Evolutionary conservation across 2,888 invertebrate species (phyloP), one percentile per base, ranked within the genome.

Genomic region (Chloroclystis v-ata): DNA sequence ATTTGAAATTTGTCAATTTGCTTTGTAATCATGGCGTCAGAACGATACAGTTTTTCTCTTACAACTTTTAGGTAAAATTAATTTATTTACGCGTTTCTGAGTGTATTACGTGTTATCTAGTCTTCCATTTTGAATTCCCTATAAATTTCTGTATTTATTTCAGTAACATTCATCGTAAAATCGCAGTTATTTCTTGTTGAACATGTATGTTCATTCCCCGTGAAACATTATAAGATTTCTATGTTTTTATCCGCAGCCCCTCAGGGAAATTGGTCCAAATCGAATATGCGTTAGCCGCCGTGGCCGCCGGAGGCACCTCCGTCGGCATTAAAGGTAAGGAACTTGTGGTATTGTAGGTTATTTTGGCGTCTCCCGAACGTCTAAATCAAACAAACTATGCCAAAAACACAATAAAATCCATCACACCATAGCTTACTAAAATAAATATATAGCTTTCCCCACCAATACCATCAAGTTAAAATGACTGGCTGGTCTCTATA

Each of bases 251-350:
- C 89, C 89, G 20, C 87, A 99, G 99, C 78, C 99, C 99, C 11
- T 99, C 99, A 14, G 99, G 99, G 59, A 99, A 99, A 89, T 89
- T 99, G 67, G 99, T 99, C 44, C 99, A 99, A 89, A 98, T 99
- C 65, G 99, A 99, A 89, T 99, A 99, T 94, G 99, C 99, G 2
- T 89, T 99, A 79, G 98, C 98, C 44, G 99, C 99, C 24, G 99
- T 99, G 16, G 96, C 97, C 49, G 97, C 98, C 54, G 99, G 99
- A 51, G 98, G 99, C 2, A 98, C 99, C 2, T 98, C 99, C 48
- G 99, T 99, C 58, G 99, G 99, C 29, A 98, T 99, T 48, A 97
- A 98, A 92, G 95, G 96, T 96, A 82, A 72, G 49, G 57, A 49
- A 44, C 48, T 13, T 33, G 26, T 26, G 13, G 42, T 35, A 30